These are phyloP conservation scores for Pseudois nayaur DNA, from an alignment of 2,113 vertebrate genomes.

Conservation along the genomic window DNA sequence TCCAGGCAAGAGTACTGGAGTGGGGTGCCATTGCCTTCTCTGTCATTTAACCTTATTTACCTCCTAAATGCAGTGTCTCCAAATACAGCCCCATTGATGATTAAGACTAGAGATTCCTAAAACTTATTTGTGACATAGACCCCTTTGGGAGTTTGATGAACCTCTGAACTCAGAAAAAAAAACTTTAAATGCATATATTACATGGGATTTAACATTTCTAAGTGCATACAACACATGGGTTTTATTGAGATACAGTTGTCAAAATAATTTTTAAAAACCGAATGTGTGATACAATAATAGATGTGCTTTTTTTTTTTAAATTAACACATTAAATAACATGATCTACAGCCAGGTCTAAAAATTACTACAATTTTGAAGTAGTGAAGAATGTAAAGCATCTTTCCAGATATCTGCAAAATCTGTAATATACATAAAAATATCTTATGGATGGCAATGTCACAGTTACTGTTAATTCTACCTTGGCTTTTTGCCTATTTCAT, in stretches of 20 bases:
- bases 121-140: not conserved
- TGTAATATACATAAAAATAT: not conserved
- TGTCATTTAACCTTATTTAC: not conserved
- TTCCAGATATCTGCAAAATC: not conserved
- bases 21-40: too few species aligned
- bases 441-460: not conserved
- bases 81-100: not conserved
- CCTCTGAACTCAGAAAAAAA: not conserved
- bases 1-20: too few species aligned
- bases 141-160: not conserved
- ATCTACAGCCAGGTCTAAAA: not conserved
- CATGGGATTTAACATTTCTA: not conserved
- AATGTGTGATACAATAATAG: not conserved
- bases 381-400: not conserved
- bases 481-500: not conserved
- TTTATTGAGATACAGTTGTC: not conserved
- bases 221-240: not conserved
- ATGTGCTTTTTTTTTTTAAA: not conserved
- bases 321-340: not conserved
- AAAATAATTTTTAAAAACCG: not conserved
- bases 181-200: not conserved
- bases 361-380: not conserved
- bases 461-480: not conserved
- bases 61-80: not conserved
- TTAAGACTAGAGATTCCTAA: not conserved